Evolutionary conservation across 2,888 invertebrate species (phyloP), one percentile per base, ranked within the genome.

Genomic region (Leucophora obtusa): DNA sequence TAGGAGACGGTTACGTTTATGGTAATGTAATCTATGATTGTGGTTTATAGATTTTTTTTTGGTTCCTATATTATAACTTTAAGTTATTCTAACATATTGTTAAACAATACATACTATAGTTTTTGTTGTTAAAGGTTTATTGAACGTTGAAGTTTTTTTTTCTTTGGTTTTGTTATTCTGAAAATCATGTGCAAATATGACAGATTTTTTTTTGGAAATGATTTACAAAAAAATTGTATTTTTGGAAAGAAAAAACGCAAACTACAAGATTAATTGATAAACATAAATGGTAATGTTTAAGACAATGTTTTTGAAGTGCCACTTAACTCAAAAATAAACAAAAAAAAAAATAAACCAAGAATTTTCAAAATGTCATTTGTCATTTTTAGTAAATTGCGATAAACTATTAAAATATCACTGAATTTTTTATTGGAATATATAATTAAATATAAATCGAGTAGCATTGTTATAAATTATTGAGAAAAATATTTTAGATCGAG

Each of bases 151-250:
- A 21, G 3, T n/a, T 28, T 33, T 14, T 28, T 54, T 24, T 14
- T 14, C 35, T 2, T 35, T 62, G 21, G 47, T 62, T 14, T 62
- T 62, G 11, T 53, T 65, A 54, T 15, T 72, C 6, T 54, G 59
- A 73, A 75, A 81, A 81, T 81, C 76, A 81, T 81, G 81, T 73
- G 65, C 81, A 81, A 81, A 81, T 81, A 81, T 81, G 81, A 81
- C 73, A 77, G 71, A 54, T 70, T 66, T 68, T 65, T 58, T 68
- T 18, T 69, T 56, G 24, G 56, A 63, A 76, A 77, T 73, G 60
- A 69, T 81, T 68, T 65, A 59, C 71, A 70, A 71, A 54, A 33
- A 63, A 65, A 28, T 50, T 66, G 66, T 62, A 28, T 28, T 50
- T n/a, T 70, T 53, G 33, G 15, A 47, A 62, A 66, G n/a, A n/a